A percentile compares a stretch with the other conserved stretches of the same genome.
phyloP scores from a whole-genome alignment of 2,797 vertebrate species.

The Botia kubotai region DNA sequence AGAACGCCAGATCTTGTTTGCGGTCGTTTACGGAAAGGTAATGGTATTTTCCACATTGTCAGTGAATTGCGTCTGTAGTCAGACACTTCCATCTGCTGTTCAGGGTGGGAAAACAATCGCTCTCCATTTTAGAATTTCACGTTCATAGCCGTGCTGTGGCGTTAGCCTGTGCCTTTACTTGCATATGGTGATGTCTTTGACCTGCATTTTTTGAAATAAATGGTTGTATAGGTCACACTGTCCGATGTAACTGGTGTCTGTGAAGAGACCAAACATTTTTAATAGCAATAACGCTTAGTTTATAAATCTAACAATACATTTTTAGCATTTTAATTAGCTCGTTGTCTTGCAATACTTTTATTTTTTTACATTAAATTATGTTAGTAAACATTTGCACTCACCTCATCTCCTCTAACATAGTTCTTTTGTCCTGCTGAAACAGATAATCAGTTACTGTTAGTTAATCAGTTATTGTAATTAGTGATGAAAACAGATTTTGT shows the following conservation, averaged over 20 bases:
- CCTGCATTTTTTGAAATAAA: constrained; percentile 9
- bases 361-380: too few relatives aligned
- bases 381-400: neutral
- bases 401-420: neutral
- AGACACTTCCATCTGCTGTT: constrained; percentile 46
- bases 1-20: neutral
- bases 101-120: neutral
- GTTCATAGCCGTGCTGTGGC: neutral
- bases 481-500: neutral
- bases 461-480: neutral
- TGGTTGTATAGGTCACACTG: constrained; percentile 6
- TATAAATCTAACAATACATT: too few relatives aligned
- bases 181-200: neutral
- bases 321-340: too few relatives aligned
- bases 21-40: too few relatives aligned
- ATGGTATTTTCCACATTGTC: neutral
- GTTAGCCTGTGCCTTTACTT: neutral
- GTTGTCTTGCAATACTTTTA: neutral
- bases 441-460: neutral
- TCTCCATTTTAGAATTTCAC: neutral
- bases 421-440: constrained; percentile 6
- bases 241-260: constrained; percentile 18
- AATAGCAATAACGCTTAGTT: neutral
- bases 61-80: neutral
- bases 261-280: neutral